A percentile compares a stretch with the other conserved stretches of the same genome.
Evolutionary conservation across 1,140 invertebrate species (phyloP).

Genomic region (Drosophila orosa): DNA sequence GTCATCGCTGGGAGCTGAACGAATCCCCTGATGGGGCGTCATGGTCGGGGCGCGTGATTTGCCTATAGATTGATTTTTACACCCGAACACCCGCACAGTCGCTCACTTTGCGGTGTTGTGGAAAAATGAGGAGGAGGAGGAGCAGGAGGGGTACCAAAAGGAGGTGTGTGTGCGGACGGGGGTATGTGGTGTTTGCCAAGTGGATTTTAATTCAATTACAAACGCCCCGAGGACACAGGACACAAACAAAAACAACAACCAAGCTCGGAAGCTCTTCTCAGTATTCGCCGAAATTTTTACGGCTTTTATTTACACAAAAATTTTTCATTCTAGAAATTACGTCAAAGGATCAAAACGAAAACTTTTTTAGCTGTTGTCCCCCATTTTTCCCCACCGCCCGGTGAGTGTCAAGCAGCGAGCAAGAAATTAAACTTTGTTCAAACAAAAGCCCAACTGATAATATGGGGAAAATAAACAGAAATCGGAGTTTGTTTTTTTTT

Average conservation of each 20-base stretch:
- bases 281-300: background rate
- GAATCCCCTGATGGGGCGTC: constrained; percentile 22
- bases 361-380: constrained; percentile 38
- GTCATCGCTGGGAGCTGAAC: constrained; percentile 47
- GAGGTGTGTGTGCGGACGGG: background rate
- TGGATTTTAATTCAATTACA: constrained; percentile 69
- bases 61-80: constrained; percentile 69
- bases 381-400: constrained; percentile 13
- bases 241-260: background rate
- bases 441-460: constrained; percentile 44
- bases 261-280: background rate
- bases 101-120: background rate
- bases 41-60: constrained; percentile 62
- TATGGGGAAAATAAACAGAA: constrained; percentile 46
- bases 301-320: constrained; percentile 25
- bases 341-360: constrained; percentile 47
- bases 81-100: constrained; percentile 26
- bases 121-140: background rate
- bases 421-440: constrained; percentile 66
- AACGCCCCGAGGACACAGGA: constrained; percentile 1
- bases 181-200: constrained; percentile 34
- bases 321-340: constrained; percentile 52
- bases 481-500: constrained; percentile 30
- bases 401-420: constrained; percentile 40
- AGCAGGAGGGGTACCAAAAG: background rate